A percentile compares a stretch with the other conserved stretches of the same genome.
These are phyloP conservation scores for Aplysina aerophoba DNA, from an alignment of 37 sponge, comb jelly and placozoan species.

Conservation along the genomic window DNA sequence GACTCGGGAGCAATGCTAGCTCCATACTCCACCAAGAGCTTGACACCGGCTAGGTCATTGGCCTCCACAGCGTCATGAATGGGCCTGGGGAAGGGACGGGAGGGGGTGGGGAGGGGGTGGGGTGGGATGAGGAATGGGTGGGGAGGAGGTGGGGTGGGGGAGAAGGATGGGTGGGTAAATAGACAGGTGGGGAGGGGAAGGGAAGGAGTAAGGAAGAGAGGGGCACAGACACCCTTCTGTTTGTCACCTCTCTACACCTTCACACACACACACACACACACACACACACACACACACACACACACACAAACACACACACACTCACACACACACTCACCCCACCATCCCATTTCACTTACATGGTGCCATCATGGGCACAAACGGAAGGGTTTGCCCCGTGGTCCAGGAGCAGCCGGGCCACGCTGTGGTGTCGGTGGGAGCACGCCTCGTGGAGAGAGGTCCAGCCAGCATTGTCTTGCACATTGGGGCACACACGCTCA, in stretches of 20 bases:
- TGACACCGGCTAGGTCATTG: constrained; percentile 61
- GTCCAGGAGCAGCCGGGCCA: constrained; percentile 67
- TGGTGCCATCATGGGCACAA: constrained; percentile 81
- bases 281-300: constrained; percentile 7
- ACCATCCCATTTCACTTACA: constrained; percentile 23
- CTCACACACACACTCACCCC: background rate
- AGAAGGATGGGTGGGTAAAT: no score
- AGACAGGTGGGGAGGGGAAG: no score
- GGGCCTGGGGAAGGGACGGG: constrained; percentile 66
- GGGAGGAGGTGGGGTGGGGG: background rate
- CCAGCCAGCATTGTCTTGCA: constrained; percentile 90
- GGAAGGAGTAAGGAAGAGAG: no score
- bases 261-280: background rate
- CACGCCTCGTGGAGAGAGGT: constrained; percentile 88
- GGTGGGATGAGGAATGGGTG: no score
- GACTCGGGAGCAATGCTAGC: constrained; percentile 72
- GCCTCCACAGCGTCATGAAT: constrained; percentile 87
- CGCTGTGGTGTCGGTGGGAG: constrained; percentile 34
- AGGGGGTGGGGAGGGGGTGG: background rate
- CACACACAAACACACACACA: no score
- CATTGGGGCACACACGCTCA: constrained; percentile 42
- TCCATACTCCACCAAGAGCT: constrained; percentile 60
- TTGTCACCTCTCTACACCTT: background rate
- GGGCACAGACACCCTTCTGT: no score
- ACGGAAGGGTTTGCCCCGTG: constrained; percentile 76